These are phyloP conservation scores for Ciconia nigra DNA, from an alignment of 2,797 vertebrate species.

Conservation along the genomic window DNA sequence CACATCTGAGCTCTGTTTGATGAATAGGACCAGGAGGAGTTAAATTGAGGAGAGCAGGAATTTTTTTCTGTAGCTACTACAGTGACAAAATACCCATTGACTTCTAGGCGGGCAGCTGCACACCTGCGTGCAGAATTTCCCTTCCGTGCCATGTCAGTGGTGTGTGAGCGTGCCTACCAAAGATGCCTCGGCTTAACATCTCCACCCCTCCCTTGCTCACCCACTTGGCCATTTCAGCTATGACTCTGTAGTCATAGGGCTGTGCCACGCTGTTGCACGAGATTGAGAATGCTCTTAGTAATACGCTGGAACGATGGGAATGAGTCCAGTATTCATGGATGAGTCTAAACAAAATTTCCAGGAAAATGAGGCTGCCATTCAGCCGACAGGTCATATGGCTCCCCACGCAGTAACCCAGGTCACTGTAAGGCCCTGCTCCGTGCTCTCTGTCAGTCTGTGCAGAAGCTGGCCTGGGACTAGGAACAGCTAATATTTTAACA, in stretches of 20 bases:
- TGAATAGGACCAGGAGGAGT: neutral
- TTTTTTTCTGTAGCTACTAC: neutral
- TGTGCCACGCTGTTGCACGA: neutral
- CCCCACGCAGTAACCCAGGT: neutral
- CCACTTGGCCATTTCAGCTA: rapidly evolving
- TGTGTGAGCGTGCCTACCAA: neutral
- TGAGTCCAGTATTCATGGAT: neutral
- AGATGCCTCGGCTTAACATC: neutral
- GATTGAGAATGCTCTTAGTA: neutral
- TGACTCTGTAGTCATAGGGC: neutral
- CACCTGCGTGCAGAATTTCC: neutral
- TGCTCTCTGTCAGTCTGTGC: neutral
- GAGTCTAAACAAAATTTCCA: neutral
- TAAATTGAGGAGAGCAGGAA: neutral
- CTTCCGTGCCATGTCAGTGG: neutral
- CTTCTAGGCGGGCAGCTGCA: neutral
- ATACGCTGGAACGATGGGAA: neutral
- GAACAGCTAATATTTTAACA: neutral
- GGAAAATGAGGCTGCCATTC: neutral
- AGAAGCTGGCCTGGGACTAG: neutral
- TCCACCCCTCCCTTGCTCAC: neutral
- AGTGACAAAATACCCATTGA: neutral
- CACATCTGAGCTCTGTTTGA: neutral
- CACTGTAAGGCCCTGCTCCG: neutral
- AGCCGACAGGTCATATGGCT: neutral